These are phyloP conservation scores for Zenarchopterus dispar DNA, from an alignment of 2,797 vertebrate species.

Conservation along the genomic window DNA sequence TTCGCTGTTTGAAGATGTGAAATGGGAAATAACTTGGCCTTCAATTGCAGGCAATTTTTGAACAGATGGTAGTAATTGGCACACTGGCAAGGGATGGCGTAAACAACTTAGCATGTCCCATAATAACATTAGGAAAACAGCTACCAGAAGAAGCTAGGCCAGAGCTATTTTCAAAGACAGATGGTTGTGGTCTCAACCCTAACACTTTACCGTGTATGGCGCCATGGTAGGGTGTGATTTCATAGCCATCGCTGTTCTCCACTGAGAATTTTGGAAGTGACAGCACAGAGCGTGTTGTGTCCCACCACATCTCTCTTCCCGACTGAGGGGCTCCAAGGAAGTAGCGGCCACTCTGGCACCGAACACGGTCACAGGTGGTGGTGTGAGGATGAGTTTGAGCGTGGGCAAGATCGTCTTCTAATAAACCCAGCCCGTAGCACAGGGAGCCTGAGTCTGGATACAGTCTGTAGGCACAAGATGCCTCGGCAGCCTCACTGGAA, in stretches of 20 bases:
- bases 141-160: conserved; percentile 69
- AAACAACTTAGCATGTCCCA: conserved; percentile 79
- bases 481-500: conserved; percentile 80
- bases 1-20: conserved; percentile 68
- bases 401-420: conserved; percentile 86
- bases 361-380: conserved; percentile 88
- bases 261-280: conserved; percentile 89
- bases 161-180: conserved; percentile 72
- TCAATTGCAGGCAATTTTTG: conserved; percentile 74
- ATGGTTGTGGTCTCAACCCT: conserved; percentile 72
- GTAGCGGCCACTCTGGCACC: conserved; percentile 92
- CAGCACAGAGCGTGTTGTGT: conserved; percentile 85
- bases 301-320: conserved; percentile 92
- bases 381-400: conserved; percentile 85
- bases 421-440: conserved; percentile 88
- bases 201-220: conserved; percentile 86
- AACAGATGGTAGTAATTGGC: conserved; percentile 82
- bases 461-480: conserved; percentile 90
- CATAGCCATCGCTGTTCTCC: conserved; percentile 90
- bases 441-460: conserved; percentile 88
- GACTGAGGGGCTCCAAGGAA: conserved; percentile 90
- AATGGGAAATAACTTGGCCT: conserved; percentile 79
- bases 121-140: conserved; percentile 79
- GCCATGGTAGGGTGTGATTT: conserved; percentile 89
- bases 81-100: conserved; percentile 73